Base-by-base conservation (phyloP, 2,888 invertebrate species). In the Busseola fusca region DNA sequence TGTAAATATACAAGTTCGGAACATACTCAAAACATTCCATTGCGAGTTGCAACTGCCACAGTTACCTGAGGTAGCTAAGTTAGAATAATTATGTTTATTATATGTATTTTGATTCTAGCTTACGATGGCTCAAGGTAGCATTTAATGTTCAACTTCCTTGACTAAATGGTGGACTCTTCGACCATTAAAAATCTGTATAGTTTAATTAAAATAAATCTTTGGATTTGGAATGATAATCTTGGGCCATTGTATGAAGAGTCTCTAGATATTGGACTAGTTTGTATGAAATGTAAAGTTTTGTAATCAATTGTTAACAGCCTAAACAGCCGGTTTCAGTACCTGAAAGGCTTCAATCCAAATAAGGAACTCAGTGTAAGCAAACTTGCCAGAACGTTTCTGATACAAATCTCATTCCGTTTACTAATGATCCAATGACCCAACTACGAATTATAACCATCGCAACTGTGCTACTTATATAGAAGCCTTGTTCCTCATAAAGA, bases 21-120 rank as follows among this genome's bases (percentile, higher is more conserved):
- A 62, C 78, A 82, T 80, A 84, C 83, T 72, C 69, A 60, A 69
- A 64, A 84, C 83, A 84, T 84, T 84, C 84, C 84, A 84, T 69
- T 74, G 62, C 58, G 52, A 60, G 72, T 60, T 77, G 59, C 34
- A 67, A 71, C 68, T 76, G 60, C 76, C 78, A 58, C 54, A 71
- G 58, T 37, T 50, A 65, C 56, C n/a, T 58, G 54, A 69, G 68
- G 59, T 69, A 76, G 67, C 57, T 68, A 63, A 69, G 12, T 75
- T 64, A 76, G 71, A 54, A 50, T 65, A 14, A 63, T 62, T 52
- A 56, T 64, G 37, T 56, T n/a, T 54, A 30, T 48, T 25, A n/a
- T 1, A 37, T 62, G 42, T 59, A 52, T 63, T 60, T 56, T 69
- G 40, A 12, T 42, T 74, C 45, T 59, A 30, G 4, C 10, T 18